These are phyloP conservation scores for Elanus axillaris DNA, from an alignment of 2,113 vertebrate species.

Conservation along the genomic window DNA sequence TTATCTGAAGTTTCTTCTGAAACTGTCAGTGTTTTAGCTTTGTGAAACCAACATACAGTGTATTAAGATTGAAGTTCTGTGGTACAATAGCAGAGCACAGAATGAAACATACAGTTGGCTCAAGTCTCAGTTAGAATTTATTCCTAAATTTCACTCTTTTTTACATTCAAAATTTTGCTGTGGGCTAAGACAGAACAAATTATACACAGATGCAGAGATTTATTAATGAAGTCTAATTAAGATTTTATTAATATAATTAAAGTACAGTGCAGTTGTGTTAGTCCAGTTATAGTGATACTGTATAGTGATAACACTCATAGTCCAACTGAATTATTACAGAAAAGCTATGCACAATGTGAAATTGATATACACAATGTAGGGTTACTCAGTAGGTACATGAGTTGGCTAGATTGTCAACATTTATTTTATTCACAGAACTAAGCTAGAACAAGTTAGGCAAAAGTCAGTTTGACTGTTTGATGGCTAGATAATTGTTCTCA, in stretches of 20 bases:
- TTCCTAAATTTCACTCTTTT: not conserved
- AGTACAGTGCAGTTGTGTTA: not conserved
- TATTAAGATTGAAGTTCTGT: not conserved
- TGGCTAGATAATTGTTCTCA: not conserved
- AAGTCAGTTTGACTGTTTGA: not conserved
- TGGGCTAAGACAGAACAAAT: not conserved
- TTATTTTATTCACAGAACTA: not conserved
- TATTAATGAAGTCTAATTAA: not conserved
- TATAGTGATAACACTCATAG: not conserved
- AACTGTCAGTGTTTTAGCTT: not conserved
- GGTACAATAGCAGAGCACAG: not conserved
- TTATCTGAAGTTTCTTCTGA: not conserved
- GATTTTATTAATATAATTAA: not conserved
- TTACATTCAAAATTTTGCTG: not conserved
- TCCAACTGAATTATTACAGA: not conserved
- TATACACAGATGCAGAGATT: not conserved
- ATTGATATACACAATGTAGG: not conserved
- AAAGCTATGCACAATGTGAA: not conserved
- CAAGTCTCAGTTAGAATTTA: not conserved
- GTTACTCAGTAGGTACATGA: not conserved
- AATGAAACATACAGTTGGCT: not conserved
- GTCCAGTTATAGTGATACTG: not conserved
- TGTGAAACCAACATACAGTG: not conserved
- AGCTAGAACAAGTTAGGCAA: not conserved
- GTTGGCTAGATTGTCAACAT: not conserved